Base-by-base conservation (phyloP, 2,797 vertebrate genomes). In the Bovichtus diacanthus region DNA sequence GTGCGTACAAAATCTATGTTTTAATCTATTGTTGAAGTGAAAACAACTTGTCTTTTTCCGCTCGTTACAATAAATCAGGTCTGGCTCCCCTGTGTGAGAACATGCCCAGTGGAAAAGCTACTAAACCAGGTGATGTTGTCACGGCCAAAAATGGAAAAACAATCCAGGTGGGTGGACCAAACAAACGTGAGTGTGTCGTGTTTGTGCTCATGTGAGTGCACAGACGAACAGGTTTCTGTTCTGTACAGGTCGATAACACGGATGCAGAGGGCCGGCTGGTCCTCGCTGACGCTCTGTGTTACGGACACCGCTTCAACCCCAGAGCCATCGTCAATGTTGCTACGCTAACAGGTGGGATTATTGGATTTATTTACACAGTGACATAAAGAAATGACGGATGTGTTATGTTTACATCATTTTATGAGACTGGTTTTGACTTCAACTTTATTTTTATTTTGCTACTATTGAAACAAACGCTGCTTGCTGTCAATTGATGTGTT, bases 81-180 rank as follows among this genome's bases (percentile, higher is more conserved):
- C 90, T 99, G 90, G 94, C 97, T 44, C 97, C 98, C 0, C 94
- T 99, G 49, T 99, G 98, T 95, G 98, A 99, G 94, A 99, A 99
- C 88, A 97, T 99, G 97, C 97, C 97, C 34, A 98, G 96, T 44
- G 97, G 97, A 56, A 97, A 95, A 74, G 97, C 98, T 62, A 98
- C 93, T 76, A 99, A 99, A 86, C 98, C 98, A 4, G 98, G 98
- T 1, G 98, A 99, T 49, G 98, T 99, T 1, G 96, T 99, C 9
- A 95, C 36, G 76, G 98, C 98, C 68, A 98, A 90, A 91, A 99
- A 98, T 46, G 98, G 97, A 47, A 99, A 98, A 95, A 99, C 98
- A n/a, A 98, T 99, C 70, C 98, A 99, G 98, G 98, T 97, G 25
- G 27, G 84, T 75, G 55, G 38, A 76, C 3, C 0, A 74, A 60